Conservation (phyloP, 2,888 invertebrate genomes). For the Autographa gamma region DNA sequence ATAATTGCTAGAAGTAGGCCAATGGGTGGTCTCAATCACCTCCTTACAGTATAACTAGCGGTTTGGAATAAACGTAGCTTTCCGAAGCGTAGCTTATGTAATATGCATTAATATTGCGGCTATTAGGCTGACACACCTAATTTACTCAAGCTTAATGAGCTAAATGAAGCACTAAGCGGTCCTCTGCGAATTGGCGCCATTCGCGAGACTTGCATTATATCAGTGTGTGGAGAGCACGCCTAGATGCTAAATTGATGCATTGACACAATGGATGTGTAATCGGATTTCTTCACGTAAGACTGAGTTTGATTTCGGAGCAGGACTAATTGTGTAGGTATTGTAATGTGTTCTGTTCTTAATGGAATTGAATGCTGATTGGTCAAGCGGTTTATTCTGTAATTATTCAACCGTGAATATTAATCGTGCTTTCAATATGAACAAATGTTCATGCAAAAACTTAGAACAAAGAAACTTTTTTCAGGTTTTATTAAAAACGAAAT, state of each 20-base stretch:
- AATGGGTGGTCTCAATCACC: neutral
- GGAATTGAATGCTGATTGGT: neutral
- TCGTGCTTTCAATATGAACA: too few species aligned
- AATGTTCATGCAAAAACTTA: neutral
- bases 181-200: conserved; percentile 21
- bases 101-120: conserved; percentile 41
- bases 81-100: conserved; percentile 35
- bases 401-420: neutral
- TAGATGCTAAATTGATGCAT: neutral
- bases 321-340: neutral
- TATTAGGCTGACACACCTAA: conserved; percentile 42
- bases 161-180: conserved; percentile 38
- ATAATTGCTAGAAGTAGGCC: conserved; percentile 3
- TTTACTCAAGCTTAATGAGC: conserved; percentile 42
- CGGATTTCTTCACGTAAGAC: conserved; percentile 2
- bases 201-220: conserved; percentile 11
- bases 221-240: neutral
- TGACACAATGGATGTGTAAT: conserved; percentile 4
- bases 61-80: conserved; percentile 1
- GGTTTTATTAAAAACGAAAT: neutral
- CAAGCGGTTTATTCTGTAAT: neutral
- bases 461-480: neutral
- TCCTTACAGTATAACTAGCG: neutral
- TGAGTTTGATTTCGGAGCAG: neutral
- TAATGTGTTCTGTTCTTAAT: neutral